These are phyloP conservation scores for Oopsacas minuta DNA, from an alignment of 37 sponge, comb jelly and placozoan species.

Conservation along the genomic window DNA sequence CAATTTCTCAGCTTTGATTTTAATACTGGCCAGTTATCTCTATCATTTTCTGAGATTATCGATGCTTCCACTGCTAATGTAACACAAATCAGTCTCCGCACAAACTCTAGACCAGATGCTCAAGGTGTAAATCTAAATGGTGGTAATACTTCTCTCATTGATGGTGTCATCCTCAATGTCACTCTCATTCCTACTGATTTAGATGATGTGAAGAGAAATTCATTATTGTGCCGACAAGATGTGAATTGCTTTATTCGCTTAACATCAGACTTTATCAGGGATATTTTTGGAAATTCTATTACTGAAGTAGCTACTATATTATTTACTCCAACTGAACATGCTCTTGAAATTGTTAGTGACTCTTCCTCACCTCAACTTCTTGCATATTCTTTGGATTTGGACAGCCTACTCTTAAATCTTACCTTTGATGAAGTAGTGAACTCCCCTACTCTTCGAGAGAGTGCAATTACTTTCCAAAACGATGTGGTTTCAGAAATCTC, in stretches of 20 bases:
- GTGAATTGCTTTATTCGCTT: constrained; percentile 40
- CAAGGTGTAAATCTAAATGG: constrained; percentile 23
- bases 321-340: constrained; percentile 10
- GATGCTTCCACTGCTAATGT: constrained; percentile 45
- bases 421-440: constrained; percentile 28
- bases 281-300: constrained; percentile 47
- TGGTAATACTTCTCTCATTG: constrained; percentile 13
- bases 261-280: constrained; percentile 35
- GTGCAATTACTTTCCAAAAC: constrained; percentile 19
- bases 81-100: constrained; percentile 33
- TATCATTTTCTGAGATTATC: constrained; percentile 68
- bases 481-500: not conserved
- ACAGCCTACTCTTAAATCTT: not conserved
- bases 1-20: constrained; percentile 39
- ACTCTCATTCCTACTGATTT: constrained; percentile 23
- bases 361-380: not conserved
- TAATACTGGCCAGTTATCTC: constrained; percentile 37
- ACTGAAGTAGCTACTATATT: constrained; percentile 22
- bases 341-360: not conserved
- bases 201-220: not conserved
- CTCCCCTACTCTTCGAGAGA: constrained; percentile 7
- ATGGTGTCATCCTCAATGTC: not conserved
- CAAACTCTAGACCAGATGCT: not conserved
- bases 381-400: constrained; percentile 19
- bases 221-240: not conserved